Evolutionary conservation across 2,888 invertebrate genomes (phyloP).

Genomic region (Exocentrus adspersus): DNA sequence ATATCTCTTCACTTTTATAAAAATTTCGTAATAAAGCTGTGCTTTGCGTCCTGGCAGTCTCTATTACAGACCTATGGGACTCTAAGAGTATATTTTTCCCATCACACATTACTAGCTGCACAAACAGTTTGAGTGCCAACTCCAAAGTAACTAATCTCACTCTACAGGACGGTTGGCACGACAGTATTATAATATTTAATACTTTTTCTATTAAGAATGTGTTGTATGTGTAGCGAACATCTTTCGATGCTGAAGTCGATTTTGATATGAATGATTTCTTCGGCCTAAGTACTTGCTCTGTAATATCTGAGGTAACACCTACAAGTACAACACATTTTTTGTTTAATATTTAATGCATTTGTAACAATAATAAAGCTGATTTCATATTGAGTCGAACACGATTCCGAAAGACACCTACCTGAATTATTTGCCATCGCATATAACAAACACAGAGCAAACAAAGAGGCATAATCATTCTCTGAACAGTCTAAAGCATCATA

Average conservation of each 20-base stretch:
- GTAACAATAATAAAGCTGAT: too few species aligned
- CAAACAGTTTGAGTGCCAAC: conserved; percentile 82
- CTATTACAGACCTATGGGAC: conserved; percentile 73
- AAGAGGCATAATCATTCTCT: conserved; percentile 93
- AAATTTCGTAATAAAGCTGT: conserved; percentile 88
- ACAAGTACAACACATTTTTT: conserved; percentile 43
- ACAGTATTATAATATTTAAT: conserved; percentile 82
- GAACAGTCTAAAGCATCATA: conserved; percentile 86
- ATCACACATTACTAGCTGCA: conserved; percentile 71
- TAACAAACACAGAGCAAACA: conserved; percentile 90
- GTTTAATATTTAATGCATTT: too few species aligned
- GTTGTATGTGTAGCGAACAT: conserved; percentile 74
- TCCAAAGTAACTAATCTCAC: conserved; percentile 94
- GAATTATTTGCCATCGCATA: conserved; percentile 94
- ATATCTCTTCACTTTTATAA: conserved; percentile 98
- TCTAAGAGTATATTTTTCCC: conserved; percentile 73
- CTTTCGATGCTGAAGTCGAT: conserved; percentile 51
- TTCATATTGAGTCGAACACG: too few species aligned
- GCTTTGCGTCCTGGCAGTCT: conserved; percentile 81
- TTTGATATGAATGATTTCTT: conserved; percentile 57
- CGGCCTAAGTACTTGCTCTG: conserved; percentile 81
- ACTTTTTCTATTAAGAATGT: conserved; percentile 83
- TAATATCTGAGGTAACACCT: conserved; percentile 86
- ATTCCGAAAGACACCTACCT: conserved; percentile 70
- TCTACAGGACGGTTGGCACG: conserved; percentile 90